Conservation (phyloP, 2,113 vertebrate genomes). For the Alethe castanea region DNA sequence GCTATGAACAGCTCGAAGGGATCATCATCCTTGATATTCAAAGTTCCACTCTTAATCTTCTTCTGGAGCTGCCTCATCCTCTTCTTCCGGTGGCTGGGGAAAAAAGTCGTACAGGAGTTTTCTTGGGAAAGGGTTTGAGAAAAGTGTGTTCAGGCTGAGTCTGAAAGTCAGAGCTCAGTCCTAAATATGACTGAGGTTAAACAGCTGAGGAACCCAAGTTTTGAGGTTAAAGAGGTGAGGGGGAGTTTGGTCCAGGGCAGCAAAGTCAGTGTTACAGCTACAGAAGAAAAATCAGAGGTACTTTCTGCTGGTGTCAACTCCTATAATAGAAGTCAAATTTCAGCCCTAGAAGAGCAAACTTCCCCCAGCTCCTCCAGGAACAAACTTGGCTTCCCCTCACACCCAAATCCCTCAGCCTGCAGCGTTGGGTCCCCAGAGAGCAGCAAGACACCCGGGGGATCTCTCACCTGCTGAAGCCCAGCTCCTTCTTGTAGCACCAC, state of each 20-base stretch:
- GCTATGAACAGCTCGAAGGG: constrained; percentile 95
- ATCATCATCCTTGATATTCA: constrained; percentile 92
- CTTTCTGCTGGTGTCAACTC: fast-evolving
- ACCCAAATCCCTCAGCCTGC: fast-evolving
- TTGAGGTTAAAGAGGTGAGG: not conserved
- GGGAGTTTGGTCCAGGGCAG: not conserved
- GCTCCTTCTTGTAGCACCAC: constrained; percentile 98
- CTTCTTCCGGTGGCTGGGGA: constrained; percentile 90
- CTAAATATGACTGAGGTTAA: not conserved
- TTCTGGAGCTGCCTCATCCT: constrained; percentile 97
- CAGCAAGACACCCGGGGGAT: not conserved
- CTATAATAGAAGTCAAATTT: fast-evolving
- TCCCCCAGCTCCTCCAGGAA: not conserved
- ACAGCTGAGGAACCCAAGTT: not conserved
- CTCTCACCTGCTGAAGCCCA: constrained; percentile 94
- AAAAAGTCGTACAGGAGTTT: not conserved
- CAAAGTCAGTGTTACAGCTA: fast-evolving
- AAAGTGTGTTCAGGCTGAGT: fast-evolving
- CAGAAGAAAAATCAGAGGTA: not conserved
- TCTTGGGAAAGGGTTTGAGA: not conserved
- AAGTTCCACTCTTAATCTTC: constrained; percentile 90
- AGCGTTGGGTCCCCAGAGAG: not conserved
- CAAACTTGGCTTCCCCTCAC: not conserved
- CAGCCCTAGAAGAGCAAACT: not conserved
- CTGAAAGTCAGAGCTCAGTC: not conserved